Percentiles rank a stretch among this genome's conserved stretches.
phyloP scores from a whole-genome alignment of 37 sponge, comb jelly and placozoan species.

The Theonella swinhoei region DNA sequence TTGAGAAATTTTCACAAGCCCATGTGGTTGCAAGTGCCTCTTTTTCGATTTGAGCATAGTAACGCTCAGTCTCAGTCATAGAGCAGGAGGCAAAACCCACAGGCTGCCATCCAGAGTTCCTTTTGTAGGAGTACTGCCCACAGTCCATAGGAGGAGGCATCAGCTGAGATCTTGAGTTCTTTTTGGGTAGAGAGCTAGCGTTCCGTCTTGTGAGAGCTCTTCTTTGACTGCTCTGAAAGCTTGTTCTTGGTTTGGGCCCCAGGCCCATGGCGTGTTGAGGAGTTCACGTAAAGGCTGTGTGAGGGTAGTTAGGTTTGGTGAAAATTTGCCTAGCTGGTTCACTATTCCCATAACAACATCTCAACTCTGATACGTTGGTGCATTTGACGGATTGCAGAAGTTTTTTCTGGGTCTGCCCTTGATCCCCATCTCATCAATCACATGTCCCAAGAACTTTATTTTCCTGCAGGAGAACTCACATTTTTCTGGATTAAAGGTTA shows the following conservation, averaged over 20 bases:
- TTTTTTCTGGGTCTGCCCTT: background rate
- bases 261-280: slow-evolving; percentile 1
- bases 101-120: too few relatives aligned
- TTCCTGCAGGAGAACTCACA: too few relatives aligned
- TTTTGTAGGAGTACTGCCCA: too few relatives aligned
- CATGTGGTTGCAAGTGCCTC: too few relatives aligned
- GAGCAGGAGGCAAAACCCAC: too few relatives aligned
- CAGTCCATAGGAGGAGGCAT: too few relatives aligned
- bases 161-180: slow-evolving; percentile 4
- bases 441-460: slow-evolving; percentile 37
- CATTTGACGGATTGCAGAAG: slow-evolving; percentile 23
- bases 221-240: slow-evolving; percentile 9
- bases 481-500: slow-evolving; percentile 1
- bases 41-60: too few relatives aligned
- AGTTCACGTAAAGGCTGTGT: slow-evolving; percentile 26
- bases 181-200: slow-evolving; percentile 1
- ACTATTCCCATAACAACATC: slow-evolving; percentile 37
- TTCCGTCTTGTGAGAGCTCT: slow-evolving; percentile 8
- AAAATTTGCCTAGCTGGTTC: slow-evolving; percentile 36
- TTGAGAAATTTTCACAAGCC: too few relatives aligned
- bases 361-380: too few relatives aligned
- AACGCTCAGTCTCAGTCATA: too few relatives aligned
- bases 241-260: slow-evolving; percentile 6
- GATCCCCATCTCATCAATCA: slow-evolving; percentile 5
- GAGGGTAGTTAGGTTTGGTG: slow-evolving; percentile 7